Percentiles rank a stretch among this genome's conserved stretches.
Conservation (phyloP, 2,888 invertebrate genomes). For the Drosophila putrida region DNA sequence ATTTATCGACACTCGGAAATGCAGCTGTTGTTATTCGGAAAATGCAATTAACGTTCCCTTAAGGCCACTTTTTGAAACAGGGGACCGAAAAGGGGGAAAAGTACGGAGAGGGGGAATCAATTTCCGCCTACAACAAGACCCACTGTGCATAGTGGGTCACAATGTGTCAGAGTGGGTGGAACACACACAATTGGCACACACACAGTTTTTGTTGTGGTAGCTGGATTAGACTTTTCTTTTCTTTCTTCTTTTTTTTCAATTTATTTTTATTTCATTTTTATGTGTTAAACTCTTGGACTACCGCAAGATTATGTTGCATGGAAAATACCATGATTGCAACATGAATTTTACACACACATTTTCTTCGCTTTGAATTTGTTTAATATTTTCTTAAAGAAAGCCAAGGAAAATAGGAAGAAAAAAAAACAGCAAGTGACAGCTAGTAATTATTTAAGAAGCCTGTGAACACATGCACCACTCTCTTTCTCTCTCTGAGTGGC, state of each 20-base stretch:
- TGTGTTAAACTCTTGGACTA: neutral
- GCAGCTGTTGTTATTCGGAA: slow-evolving; percentile 26
- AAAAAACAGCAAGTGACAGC: slow-evolving; percentile 35
- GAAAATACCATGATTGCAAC: slow-evolving; percentile 66
- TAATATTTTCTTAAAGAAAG: slow-evolving; percentile 28
- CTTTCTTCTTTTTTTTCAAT: slow-evolving; percentile 3
- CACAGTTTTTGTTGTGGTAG: slow-evolving; percentile 70
- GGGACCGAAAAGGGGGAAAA: neutral
- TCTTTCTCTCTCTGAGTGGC: neutral
- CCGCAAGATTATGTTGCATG: slow-evolving; percentile 24
- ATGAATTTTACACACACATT: slow-evolving; percentile 42
- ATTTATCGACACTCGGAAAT: slow-evolving; percentile 22
- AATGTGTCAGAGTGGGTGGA: slow-evolving; percentile 7
- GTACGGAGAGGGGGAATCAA: neutral
- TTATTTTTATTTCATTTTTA: neutral
- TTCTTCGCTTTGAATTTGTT: slow-evolving; percentile 26
- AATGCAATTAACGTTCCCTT: slow-evolving; percentile 22
- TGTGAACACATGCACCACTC: slow-evolving; percentile 26
- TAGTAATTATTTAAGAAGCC: slow-evolving; percentile 51
- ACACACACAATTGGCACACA: slow-evolving; percentile 8
- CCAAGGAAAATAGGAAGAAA: neutral
- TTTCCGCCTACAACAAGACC: slow-evolving; percentile 10
- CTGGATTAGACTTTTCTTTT: slow-evolving; percentile 23
- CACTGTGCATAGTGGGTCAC: slow-evolving; percentile 15
- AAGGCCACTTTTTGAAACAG: neutral